A percentile compares a stretch with the other conserved stretches of the same genome.
Conservation (phyloP, 2,888 invertebrate species). For the Mimumesa dahlbomi region DNA sequence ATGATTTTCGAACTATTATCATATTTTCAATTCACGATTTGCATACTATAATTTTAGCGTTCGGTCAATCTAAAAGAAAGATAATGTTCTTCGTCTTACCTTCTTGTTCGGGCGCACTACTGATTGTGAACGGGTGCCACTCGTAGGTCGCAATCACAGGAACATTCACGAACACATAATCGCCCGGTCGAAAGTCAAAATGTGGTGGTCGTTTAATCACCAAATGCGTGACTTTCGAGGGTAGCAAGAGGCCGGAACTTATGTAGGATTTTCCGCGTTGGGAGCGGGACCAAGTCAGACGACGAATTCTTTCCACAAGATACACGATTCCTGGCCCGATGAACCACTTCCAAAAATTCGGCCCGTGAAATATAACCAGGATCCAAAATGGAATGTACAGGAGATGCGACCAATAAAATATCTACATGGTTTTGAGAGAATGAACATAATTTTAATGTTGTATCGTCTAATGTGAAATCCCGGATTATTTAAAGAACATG, state of each 20-base stretch:
- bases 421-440: conserved; percentile 79
- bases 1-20: too few species aligned
- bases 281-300: conserved; percentile 82
- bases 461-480: conserved; percentile 5
- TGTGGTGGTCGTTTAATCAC: conserved; percentile 92
- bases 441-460: background rate
- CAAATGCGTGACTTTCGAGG: conserved; percentile 94
- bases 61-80: too few species aligned
- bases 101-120: conserved; percentile 96
- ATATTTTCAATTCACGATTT: too few species aligned
- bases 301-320: conserved; percentile 87
- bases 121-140: conserved; percentile 98
- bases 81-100: too few species aligned
- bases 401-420: conserved; percentile 97
- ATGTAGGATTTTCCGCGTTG: conserved; percentile 94
- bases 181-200: conserved; percentile 95
- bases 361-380: conserved; percentile 91
- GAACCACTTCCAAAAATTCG: conserved; percentile 98
- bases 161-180: conserved; percentile 96
- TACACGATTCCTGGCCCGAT: conserved; percentile 90
- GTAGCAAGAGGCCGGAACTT: conserved; percentile 91
- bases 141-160: conserved; percentile 95
- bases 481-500: too few species aligned
- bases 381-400: conserved; percentile 94
- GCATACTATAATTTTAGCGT: too few species aligned